Percentiles rank a stretch among this genome's conserved stretches.
Evolutionary conservation across 2,113 vertebrate genomes (phyloP).

Genomic region (Polyodon spathula): DNA sequence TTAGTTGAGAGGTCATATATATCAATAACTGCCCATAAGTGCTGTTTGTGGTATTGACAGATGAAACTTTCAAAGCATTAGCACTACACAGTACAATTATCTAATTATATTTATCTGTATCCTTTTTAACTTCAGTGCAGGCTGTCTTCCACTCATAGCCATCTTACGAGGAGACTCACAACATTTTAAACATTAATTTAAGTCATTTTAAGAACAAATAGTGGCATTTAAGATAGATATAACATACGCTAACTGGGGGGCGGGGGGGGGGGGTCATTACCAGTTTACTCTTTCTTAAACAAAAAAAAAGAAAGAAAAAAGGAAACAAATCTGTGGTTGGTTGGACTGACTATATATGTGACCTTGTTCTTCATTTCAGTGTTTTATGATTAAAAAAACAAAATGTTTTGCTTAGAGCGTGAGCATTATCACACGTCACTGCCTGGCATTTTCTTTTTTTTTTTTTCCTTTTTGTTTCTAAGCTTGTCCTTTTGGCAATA

Average conservation of each 20-base stretch:
- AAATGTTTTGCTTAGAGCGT: slow-evolving; percentile 68
- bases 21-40: neutral
- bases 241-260: neutral
- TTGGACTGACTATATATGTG: slow-evolving; percentile 66
- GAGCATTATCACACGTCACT: slow-evolving; percentile 66
- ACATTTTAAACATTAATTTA: slow-evolving; percentile 26
- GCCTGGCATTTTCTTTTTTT: slow-evolving; percentile 54
- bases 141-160: slow-evolving; percentile 71
- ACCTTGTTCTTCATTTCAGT: slow-evolving; percentile 90
- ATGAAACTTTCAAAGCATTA: slow-evolving; percentile 25
- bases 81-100: slow-evolving; percentile 26
- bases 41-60: neutral
- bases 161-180: slow-evolving; percentile 53
- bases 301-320: neutral
- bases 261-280: slow-evolving; percentile 14
- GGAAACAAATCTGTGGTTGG: slow-evolving; percentile 48
- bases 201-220: slow-evolving; percentile 32
- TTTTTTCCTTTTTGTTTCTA: slow-evolving; percentile 50
- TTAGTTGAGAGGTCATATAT: slow-evolving; percentile 24
- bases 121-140: slow-evolving; percentile 68
- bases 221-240: slow-evolving; percentile 30
- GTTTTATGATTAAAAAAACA: slow-evolving; percentile 73
- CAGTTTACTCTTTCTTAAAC: slow-evolving; percentile 36
- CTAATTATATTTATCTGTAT: slow-evolving; percentile 47
- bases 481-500: slow-evolving; percentile 82